Conservation (phyloP, 2,113 vertebrate genomes). For the Eonycteris spelaea region DNA sequence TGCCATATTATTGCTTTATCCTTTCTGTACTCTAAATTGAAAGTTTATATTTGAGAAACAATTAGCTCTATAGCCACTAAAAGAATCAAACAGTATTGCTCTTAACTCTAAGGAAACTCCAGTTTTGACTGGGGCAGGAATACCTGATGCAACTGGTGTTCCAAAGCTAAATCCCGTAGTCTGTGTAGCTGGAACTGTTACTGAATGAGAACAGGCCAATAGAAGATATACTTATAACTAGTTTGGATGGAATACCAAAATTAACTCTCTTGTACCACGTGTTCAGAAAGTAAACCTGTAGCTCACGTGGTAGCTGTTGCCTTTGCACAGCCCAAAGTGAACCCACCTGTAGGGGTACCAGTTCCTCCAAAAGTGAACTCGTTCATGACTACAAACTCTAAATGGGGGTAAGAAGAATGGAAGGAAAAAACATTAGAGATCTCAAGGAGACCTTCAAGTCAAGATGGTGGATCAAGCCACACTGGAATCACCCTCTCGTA, state of each 20-base stretch:
- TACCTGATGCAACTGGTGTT: slow-evolving; percentile 29
- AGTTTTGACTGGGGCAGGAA: slow-evolving; percentile 63
- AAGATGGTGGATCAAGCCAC: neutral
- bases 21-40: neutral
- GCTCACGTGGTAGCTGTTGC: slow-evolving; percentile 61
- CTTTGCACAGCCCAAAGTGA: slow-evolving; percentile 80
- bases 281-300: slow-evolving; percentile 78
- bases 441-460: neutral
- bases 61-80: neutral
- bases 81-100: slow-evolving; percentile 6
- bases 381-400: slow-evolving; percentile 72
- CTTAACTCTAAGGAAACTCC: slow-evolving; percentile 84
- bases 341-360: slow-evolving; percentile 57
- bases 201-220: slow-evolving; percentile 73
- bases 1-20: neutral
- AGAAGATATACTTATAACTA: slow-evolving; percentile 62
- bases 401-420: neutral
- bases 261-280: slow-evolving; percentile 71
- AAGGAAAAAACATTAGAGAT: neutral
- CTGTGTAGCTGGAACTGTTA: slow-evolving; percentile 50
- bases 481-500: neutral
- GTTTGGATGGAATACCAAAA: slow-evolving; percentile 68
- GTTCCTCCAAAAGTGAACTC: slow-evolving; percentile 84
- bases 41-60: slow-evolving; percentile 15
- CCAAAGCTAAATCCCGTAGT: slow-evolving; percentile 83